Percentiles rank a stretch among this genome's conserved stretches.
phyloP scores from a whole-genome alignment of 2,797 vertebrate species.

The Bovichtus variegatus region DNA sequence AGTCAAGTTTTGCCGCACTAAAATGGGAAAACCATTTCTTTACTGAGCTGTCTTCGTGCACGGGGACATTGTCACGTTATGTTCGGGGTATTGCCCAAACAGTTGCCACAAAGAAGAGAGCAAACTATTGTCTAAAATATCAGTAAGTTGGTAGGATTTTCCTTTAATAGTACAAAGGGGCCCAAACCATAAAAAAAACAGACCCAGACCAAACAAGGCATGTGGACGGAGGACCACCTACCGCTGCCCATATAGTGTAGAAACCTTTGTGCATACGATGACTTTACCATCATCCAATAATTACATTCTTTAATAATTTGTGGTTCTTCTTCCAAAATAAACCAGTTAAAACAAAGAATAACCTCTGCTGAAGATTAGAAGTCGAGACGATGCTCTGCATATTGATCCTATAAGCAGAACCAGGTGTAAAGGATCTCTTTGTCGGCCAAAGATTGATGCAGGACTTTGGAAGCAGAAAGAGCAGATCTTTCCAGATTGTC shows the following conservation, averaged over 20 bases:
- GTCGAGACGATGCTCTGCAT: constrained; percentile 15
- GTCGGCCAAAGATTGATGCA: constrained; percentile 25
- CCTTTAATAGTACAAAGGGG: not conserved
- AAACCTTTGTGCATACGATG: not conserved
- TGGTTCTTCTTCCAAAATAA: constrained; percentile 9
- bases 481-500: constrained; percentile 26
- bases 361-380: not conserved
- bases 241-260: not conserved
- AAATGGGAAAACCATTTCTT: no score
- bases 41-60: no score
- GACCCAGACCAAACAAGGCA: not conserved
- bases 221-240: not conserved
- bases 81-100: no score
- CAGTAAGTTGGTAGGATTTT: not conserved
- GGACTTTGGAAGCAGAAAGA: constrained; percentile 29
- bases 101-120: no score
- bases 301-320: not conserved
- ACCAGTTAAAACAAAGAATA: constrained; percentile 9
- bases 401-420: constrained; percentile 33
- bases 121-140: not conserved
- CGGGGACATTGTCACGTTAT: no score
- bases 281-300: not conserved
- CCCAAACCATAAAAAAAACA: not conserved
- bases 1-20: no score
- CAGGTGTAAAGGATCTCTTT: constrained; percentile 34